Conservation (phyloP, 2,113 vertebrate species). For the Craseonycteris thonglongyai region DNA sequence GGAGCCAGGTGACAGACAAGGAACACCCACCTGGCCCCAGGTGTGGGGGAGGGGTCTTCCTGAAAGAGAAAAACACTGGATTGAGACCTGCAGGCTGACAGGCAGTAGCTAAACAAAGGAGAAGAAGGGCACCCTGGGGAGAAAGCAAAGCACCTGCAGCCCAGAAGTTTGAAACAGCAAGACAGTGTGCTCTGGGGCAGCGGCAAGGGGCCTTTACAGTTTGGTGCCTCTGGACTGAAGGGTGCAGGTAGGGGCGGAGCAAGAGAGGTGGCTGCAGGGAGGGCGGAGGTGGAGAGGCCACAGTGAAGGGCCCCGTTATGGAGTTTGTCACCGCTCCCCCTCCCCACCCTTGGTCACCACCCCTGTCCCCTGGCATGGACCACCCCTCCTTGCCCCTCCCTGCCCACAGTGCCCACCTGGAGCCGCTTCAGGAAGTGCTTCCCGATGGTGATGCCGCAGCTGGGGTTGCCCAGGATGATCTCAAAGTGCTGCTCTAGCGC, state of each 20-base stretch:
- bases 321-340: accelerated
- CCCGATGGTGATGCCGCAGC: conserved; percentile 85
- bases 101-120: neutral
- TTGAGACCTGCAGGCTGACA: too few relatives aligned
- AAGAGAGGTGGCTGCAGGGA: neutral
- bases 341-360: too few relatives aligned
- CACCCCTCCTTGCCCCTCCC: accelerated
- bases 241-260: accelerated
- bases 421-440: conserved; percentile 91
- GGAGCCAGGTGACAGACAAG: neutral
- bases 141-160: neutral
- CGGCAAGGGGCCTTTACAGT: accelerated
- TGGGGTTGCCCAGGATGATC: conserved; percentile 91
- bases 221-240: neutral
- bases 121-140: neutral
- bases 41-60: neutral
- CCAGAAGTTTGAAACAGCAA: neutral
- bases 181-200: accelerated
- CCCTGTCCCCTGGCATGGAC: too few relatives aligned
- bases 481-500: conserved; percentile 93
- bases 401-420: conserved; percentile 79
- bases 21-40: neutral
- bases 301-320: accelerated
- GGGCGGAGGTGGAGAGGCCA: accelerated
- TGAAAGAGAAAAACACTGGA: neutral